A percentile compares a stretch with the other conserved stretches of the same genome.
Evolutionary conservation across 2,888 invertebrate species (phyloP).

Genomic region (Dichetophora obliterata): DNA sequence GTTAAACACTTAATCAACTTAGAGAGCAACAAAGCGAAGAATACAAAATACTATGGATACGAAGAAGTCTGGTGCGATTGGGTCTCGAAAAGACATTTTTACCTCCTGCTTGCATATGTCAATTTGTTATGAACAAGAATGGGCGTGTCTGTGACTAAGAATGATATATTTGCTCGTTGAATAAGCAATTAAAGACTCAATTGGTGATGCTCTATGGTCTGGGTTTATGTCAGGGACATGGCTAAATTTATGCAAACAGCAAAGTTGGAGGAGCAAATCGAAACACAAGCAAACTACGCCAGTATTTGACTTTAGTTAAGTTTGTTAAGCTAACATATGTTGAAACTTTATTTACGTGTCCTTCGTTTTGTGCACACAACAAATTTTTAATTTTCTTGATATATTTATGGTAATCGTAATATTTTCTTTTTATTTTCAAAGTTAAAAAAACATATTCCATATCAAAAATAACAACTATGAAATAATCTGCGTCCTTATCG

Average conservation of each 20-base stretch:
- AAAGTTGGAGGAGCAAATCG: no score
- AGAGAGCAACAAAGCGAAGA: background rate
- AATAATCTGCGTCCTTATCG: no score
- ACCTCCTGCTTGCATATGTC: constrained; percentile 46
- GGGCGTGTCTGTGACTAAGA: constrained; percentile 50
- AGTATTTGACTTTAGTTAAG: background rate
- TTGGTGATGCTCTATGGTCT: constrained; percentile 44
- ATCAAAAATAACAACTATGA: no score
- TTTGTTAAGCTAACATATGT: no score
- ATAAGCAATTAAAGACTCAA: constrained; percentile 62
- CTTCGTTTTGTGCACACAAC: no score
- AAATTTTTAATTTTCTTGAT: no score
- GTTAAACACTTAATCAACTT: constrained; percentile 30
- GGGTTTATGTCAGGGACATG: background rate
- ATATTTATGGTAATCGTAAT: no score
- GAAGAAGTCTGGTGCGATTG: no score
- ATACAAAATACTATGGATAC: background rate
- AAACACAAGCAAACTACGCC: background rate
- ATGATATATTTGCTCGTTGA: constrained; percentile 61
- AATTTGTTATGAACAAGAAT: constrained; percentile 50
- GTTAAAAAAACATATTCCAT: no score
- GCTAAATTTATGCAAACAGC: background rate
- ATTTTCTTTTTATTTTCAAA: no score
- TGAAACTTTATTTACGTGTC: no score
- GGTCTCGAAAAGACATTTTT: constrained; percentile 47